Base-by-base conservation (phyloP, 2,888 invertebrate species). In the Theretra japonica region DNA sequence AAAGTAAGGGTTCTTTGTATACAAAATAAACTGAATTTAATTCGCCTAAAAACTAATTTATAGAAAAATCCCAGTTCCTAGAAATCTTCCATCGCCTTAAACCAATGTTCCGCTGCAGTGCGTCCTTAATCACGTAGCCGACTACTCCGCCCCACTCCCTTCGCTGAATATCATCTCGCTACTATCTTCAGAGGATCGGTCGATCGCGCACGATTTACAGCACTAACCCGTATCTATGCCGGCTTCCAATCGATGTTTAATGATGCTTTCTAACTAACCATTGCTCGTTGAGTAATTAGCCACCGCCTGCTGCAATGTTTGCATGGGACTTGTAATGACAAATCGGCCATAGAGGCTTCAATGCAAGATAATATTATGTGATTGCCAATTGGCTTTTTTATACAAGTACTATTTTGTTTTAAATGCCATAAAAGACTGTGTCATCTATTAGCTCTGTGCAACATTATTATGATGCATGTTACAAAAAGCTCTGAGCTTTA, bases 101-200 rank as follows among this genome's bases (percentile, higher is more conserved):
- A 23, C 6, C 11, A 8, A 62, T 41, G 17, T 65, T 48, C 21
- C 7, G 48, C 33, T 3, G 21, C 21, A 41, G 30, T 8, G 21
- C 62, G 62, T 23, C 65, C 41, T 65, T 65, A 65, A 65, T 65
- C 65, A 48, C 48, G 65, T 65, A 65, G 21, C 23, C 48, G 65
- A 2, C 23, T 48, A 41, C 65, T 41, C 17, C 23, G 48, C 30
- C 23, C 11, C 65, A 58, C 58, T 17, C 23, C 17, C 65, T 41
- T 62, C 65, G n/a, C n/a, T 53, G 17, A 65, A 65, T 41, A 41
- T 48, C 58, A 58, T 58, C 23, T 41, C 21, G 41, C 65, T 48
- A 23, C 21, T 41, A 65, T 65, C 41, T 23, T 23, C 23, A 6
- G 48, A 48, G 65, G 33, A 59, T 59, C 28, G 41, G 41, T 5